Evolutionary conservation across 2,113 vertebrate species (phyloP).

Genomic region (Zosterops lateralis): DNA sequence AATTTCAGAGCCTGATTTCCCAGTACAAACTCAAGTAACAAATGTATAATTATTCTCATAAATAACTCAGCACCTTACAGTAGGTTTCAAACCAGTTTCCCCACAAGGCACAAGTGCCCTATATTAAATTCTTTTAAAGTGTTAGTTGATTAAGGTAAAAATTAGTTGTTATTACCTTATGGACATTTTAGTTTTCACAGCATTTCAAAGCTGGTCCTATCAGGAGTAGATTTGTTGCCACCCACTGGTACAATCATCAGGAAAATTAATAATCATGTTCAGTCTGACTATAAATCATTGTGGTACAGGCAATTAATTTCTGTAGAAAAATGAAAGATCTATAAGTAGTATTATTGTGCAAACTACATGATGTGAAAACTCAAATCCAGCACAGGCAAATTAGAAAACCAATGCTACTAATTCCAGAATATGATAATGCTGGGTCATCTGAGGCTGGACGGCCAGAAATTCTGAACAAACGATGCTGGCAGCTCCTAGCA

Average conservation of each 20-base stretch:
- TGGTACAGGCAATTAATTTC: slow-evolving; percentile 95
- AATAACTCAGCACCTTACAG: slow-evolving; percentile 83
- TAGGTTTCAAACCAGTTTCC: slow-evolving; percentile 81
- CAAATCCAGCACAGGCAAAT: slow-evolving; percentile 72
- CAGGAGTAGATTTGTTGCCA: slow-evolving; percentile 82
- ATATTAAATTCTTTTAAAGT: slow-evolving; percentile 90
- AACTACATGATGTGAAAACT: slow-evolving; percentile 82
- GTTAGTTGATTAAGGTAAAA: slow-evolving; percentile 94
- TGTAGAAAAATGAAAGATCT: slow-evolving; percentile 85
- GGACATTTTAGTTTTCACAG: slow-evolving; percentile 85
- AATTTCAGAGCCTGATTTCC: slow-evolving; percentile 77
- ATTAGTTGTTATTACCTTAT: slow-evolving; percentile 89
- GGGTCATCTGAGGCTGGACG: slow-evolving; percentile 57
- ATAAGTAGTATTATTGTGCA: slow-evolving; percentile 86
- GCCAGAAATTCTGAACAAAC: slow-evolving; percentile 57
- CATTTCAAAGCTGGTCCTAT: slow-evolving; percentile 83
- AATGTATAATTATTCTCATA: slow-evolving; percentile 86
- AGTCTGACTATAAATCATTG: slow-evolving; percentile 92
- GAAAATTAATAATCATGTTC: slow-evolving; percentile 97
- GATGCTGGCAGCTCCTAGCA: slow-evolving; percentile 21
- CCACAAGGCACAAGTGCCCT: slow-evolving; percentile 80
- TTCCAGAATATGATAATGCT: slow-evolving; percentile 59
- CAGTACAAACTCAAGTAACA: slow-evolving; percentile 78
- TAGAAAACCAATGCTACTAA: slow-evolving; percentile 64
- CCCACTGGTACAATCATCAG: slow-evolving; percentile 94